A percentile compares a stretch with the other conserved stretches of the same genome.
These are phyloP conservation scores for Nymphalis polychloros DNA, from an alignment of 2,888 invertebrate genomes.

Conservation along the genomic window DNA sequence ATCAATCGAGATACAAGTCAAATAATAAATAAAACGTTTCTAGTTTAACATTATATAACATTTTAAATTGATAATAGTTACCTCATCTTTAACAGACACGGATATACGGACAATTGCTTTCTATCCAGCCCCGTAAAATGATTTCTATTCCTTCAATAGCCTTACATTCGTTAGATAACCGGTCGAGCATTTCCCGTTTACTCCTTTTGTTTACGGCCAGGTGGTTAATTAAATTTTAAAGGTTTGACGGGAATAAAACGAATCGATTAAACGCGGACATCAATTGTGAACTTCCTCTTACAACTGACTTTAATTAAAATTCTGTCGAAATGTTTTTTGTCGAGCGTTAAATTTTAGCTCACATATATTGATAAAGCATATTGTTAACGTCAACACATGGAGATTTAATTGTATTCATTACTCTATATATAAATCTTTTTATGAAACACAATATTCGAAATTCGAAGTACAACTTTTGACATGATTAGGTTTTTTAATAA, in stretches of 20 bases:
- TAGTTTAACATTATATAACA: too few species aligned
- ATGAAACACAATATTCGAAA: too few species aligned
- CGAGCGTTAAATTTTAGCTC: conserved; percentile 38
- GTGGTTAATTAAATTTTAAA: conserved; percentile 73
- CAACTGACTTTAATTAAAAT: conserved; percentile 49
- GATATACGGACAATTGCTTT: conserved; percentile 71
- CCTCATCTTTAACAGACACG: conserved; percentile 44
- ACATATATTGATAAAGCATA: background rate
- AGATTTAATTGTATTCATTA: too few species aligned
- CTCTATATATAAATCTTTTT: too few species aligned
- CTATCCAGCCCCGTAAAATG: conserved; percentile 45
- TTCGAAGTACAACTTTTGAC: too few species aligned
- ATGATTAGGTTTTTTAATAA: too few species aligned
- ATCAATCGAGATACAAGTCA: too few species aligned
- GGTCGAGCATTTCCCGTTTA: conserved; percentile 28
- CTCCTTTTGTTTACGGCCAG: conserved; percentile 51
- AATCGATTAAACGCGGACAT: conserved; percentile 54
- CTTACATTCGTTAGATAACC: conserved; percentile 28
- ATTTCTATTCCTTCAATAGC: conserved; percentile 31
- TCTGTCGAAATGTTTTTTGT: conserved; percentile 48
- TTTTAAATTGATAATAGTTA: conserved; percentile 17
- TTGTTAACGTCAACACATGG: too few species aligned
- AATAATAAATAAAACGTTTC: too few species aligned
- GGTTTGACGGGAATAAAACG: conserved; percentile 57
- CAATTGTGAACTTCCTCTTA: conserved; percentile 49